Conservation (phyloP, 2,888 invertebrate species). For the Tyria jacobaeae region DNA sequence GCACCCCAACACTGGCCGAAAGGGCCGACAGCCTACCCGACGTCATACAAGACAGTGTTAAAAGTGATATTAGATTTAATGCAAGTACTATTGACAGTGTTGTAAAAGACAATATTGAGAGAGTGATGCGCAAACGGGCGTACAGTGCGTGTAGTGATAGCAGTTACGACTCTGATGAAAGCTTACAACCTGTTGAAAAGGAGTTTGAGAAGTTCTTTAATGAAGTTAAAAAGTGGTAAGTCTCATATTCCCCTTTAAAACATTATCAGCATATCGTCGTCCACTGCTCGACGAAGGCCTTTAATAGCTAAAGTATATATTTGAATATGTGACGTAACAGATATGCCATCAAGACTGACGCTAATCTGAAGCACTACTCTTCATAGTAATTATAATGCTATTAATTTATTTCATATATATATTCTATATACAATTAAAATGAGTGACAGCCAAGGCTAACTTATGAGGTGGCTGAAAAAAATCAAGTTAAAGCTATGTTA, state of each 20-base stretch:
- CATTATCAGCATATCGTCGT: no score
- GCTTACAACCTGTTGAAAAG: conserved; percentile 75
- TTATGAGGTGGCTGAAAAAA: no score
- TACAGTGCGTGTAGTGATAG: conserved; percentile 73
- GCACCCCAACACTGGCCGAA: conserved; percentile 30
- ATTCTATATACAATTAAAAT: no score
- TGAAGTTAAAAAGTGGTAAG: conserved; percentile 83
- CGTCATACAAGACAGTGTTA: conserved; percentile 60
- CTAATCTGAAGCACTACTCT: no score
- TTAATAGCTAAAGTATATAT: neutral
- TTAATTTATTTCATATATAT: no score
- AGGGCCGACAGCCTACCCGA: conserved; percentile 41
- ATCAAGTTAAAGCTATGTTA: no score
- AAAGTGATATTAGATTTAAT: conserved; percentile 75
- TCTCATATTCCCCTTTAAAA: conserved; percentile 14
- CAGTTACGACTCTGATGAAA: conserved; percentile 77
- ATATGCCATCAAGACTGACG: no score
- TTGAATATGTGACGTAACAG: no score
- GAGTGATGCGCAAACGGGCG: conserved; percentile 67
- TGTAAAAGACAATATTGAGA: conserved; percentile 59
- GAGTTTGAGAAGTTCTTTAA: conserved; percentile 79
- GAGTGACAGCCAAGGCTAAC: no score
- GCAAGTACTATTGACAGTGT: conserved; percentile 65
- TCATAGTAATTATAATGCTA: no score
- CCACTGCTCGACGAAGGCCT: no score